phyloP scores from a whole-genome alignment of 92 coral and sea anemone species.

The Porites cylindrica region DNA sequence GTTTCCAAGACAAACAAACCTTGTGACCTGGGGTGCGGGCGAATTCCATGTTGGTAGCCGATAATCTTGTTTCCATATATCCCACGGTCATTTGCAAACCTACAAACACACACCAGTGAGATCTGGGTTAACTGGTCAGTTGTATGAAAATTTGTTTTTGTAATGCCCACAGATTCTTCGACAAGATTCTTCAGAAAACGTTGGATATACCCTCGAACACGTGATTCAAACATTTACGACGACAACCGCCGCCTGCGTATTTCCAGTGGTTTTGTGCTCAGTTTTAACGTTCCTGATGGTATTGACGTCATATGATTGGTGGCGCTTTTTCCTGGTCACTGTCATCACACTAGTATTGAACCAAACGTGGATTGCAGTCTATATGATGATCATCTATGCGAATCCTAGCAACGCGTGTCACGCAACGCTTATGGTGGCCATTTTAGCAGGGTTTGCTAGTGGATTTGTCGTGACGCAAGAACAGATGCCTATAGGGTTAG shows the following conservation, averaged over 20 bases:
- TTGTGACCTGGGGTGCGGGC: too few species aligned
- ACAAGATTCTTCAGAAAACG: constrained; percentile 38
- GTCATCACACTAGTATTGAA: constrained; percentile 64
- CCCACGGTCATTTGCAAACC: too few species aligned
- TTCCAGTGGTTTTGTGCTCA: constrained; percentile 61
- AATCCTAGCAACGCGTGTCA: constrained; percentile 55
- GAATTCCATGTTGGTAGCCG: too few species aligned
- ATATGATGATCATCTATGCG: constrained; percentile 56
- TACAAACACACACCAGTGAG: too few species aligned
- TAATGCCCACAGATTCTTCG: constrained; percentile 39
- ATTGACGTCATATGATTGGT: constrained; percentile 52
- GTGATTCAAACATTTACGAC: constrained; percentile 55
- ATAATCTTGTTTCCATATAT: too few species aligned
- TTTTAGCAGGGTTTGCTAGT: constrained; percentile 58
- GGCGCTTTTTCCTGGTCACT: constrained; percentile 61
- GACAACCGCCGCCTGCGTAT: constrained; percentile 49
- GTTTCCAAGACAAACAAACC: not conserved
- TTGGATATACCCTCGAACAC: constrained; percentile 58
- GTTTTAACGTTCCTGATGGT: constrained; percentile 68
- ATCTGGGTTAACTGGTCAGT: too few species aligned
- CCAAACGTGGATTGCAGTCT: constrained; percentile 73
- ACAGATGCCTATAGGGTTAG: constrained; percentile 70
- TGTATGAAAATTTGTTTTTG: not conserved
- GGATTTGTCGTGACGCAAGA: constrained; percentile 63
- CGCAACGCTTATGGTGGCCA: constrained; percentile 50